Base-by-base conservation (phyloP, 1,140 invertebrate genomes). In the Triops longicaudatus region DNA sequence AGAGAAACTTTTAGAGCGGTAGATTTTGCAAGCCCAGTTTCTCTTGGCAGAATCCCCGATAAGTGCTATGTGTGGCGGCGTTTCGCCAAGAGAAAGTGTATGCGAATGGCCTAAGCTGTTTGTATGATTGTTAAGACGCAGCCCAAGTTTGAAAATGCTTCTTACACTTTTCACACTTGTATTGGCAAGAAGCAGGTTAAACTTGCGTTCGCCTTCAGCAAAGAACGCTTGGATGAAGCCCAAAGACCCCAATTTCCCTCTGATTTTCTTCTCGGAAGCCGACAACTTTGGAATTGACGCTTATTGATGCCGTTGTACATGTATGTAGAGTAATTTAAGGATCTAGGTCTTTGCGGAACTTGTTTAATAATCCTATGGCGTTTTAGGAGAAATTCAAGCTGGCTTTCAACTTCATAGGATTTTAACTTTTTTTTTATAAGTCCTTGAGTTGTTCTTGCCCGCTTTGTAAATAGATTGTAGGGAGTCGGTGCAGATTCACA, bases 1-100 rank as follows among this genome's bases (percentile, higher is more conserved):
- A 37, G 31, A 37, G 31, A 37, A 37, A 37, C 31, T 37, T 37
- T 37, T 37, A 37, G 31, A 37, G 31, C 31, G 31, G 31, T 37
- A 2, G n/a, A n/a, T 17, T 63, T 63, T 63, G 50, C 50, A 63
- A n/a, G 6, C 14, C 14, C 50, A 63, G 31, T 37, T 63, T 63
- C 50, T 63, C 50, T 63, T 22, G 44, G 50, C 4, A 17, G 14
- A 63, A 63, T 63, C 10, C 14, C 50, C 50, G 17, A 14, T 63
- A 63, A 0, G n/a, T 14, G 14, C 22, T 63, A 63, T n/a, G 50
- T 63, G 14, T 63, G 0, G 50, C n/a, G 50, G 50, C 50, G 22
- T 63, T 22, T 63, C 50, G 50, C 50, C 50, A 63, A 63, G 50
- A 63, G 50, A 63, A 63, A 63, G 50, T 63, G 50, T 6, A 63